phyloP scores from a whole-genome alignment of 2,888 invertebrate species.

The Nephrotoma guestfalica region DNA sequence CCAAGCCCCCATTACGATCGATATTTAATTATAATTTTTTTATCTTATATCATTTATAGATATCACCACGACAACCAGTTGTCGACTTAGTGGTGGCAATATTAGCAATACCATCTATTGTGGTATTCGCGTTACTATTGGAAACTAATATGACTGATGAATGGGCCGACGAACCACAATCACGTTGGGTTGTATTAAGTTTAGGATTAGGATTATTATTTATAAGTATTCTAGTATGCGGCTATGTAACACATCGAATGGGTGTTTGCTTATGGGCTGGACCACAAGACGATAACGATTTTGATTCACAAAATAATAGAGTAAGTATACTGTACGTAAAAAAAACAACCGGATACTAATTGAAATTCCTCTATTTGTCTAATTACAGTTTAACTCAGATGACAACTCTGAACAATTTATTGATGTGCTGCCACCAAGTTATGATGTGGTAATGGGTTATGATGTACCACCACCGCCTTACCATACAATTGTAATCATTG shows the following conservation, averaged over 20 bases:
- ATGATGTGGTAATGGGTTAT: constrained; percentile 30
- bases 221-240: constrained; percentile 31
- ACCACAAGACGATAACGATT: constrained; percentile 24
- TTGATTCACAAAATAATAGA: not conserved
- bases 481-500: constrained; percentile 22
- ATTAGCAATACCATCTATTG: constrained; percentile 31
- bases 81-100: constrained; percentile 32
- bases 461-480: constrained; percentile 33
- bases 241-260: constrained; percentile 34
- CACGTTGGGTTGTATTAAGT: constrained; percentile 30
- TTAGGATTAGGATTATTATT: constrained; percentile 31
- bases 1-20: not conserved
- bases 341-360: not conserved
- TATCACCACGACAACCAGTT: constrained; percentile 21
- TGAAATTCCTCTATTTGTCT: not conserved
- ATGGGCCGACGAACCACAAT: constrained; percentile 20
- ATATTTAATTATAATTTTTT: not conserved
- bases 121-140: constrained; percentile 30
- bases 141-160: constrained; percentile 30
- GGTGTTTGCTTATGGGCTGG: constrained; percentile 34
- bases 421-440: constrained; percentile 31
- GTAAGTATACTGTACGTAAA: not conserved
- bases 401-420: constrained; percentile 29
- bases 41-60: not conserved
- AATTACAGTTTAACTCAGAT: not conserved